Base-by-base conservation (phyloP, 2,888 invertebrate species). In the Perizoma flavofasciatum region DNA sequence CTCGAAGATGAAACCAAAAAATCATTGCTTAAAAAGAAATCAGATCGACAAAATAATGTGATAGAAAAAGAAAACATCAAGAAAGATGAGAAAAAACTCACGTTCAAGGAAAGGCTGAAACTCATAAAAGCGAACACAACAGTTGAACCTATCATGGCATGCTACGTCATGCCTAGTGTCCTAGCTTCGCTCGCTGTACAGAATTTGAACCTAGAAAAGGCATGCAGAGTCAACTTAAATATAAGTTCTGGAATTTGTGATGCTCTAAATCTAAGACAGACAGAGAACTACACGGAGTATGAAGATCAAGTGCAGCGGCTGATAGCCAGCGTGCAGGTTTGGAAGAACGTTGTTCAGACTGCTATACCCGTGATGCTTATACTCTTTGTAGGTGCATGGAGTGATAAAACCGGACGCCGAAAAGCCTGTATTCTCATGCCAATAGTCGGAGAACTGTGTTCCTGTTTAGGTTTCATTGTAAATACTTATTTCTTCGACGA, bases 331-430 rank as follows among this genome's bases (percentile, higher is more conserved):
- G 95, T 97, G 93, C 95, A 95, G 69, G 95, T 96, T 8, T 97
- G 97, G 96, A 97, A 97, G 80, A 96, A 97, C 22, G 94, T 96
- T 41, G 89, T 97, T 3, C 97, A 97, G 78, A 96, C 96, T 61
- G 93, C 95, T 0, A 92, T 97, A 22, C 97, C 97, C n/a, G 95
- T 96, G 7, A 80, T 97, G 46, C 84, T 97, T 44, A 97, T 97
- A 62, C 89, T 97, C 57, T 97, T 97, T 73, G 94, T 97, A 72
- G 97, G 97, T 0, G 95, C 97, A 0, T 95, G 95, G 95, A 95
- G 95, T 72, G 95, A 95, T 75, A 93, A 94, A 70, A 92, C 91
- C 67, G 95, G 96, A 0, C 87, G 93, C 66, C 86, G 96, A 58
- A 96, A 96, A 84, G 96, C 96, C 0, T 97, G 96, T 75, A 97